These are phyloP conservation scores for Xiphorhynchus erythropygius DNA, from an alignment of 2,797 vertebrate species.

Conservation along the genomic window DNA sequence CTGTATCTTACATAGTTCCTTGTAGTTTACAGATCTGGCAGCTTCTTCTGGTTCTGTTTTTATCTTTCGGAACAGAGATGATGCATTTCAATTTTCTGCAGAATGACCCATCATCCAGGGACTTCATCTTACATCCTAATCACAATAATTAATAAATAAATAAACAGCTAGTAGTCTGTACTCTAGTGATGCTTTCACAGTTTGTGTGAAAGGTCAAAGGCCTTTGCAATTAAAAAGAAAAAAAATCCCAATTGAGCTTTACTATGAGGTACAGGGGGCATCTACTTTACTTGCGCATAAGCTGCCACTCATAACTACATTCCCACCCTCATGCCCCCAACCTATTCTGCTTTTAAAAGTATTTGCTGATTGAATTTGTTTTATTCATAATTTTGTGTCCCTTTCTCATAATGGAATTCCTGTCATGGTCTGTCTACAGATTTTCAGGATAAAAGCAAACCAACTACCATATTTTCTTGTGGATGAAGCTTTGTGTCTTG, in stretches of 20 bases:
- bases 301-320: neutral
- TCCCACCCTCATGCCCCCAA: neutral
- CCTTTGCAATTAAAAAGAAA: neutral
- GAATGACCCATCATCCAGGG: neutral
- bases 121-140: neutral
- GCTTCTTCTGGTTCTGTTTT: neutral
- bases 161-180: neutral
- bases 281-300: neutral
- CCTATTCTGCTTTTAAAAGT: neutral
- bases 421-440: slow-evolving; percentile 1
- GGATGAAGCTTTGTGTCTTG: neutral
- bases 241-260: neutral
- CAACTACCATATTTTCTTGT: slow-evolving; percentile 14
- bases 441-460: slow-evolving; percentile 49
- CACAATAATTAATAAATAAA: neutral
- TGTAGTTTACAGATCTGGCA: neutral
- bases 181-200: neutral
- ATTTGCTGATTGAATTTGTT: neutral
- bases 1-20: neutral
- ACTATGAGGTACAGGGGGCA: neutral
- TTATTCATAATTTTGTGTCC: neutral
- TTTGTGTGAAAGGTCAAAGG: neutral
- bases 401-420: neutral
- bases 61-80: neutral
- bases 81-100: neutral